Evolutionary conservation across 2,797 vertebrate species (phyloP), one percentile per base, ranked within the genome.

Genomic region (Hirundo rustica): DNA sequence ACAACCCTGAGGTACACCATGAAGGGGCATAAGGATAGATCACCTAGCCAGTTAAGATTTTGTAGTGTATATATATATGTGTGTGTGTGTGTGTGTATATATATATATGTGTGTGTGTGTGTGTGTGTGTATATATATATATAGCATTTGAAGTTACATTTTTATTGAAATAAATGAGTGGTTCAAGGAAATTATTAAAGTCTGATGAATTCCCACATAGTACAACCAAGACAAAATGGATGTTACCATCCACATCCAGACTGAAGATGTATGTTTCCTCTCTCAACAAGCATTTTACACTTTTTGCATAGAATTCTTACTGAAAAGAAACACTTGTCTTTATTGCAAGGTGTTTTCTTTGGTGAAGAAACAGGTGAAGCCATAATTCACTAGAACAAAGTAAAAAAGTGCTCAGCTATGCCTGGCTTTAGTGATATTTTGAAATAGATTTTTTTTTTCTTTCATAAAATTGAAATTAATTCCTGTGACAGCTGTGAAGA

Each of bases 151-250:
- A 71, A 71, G 10, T 48, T 74, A 54, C 4, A 26, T 16, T 78
- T 58, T 58, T 10, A 10, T 70, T 64, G 20, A 79, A 87, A 75
- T 8, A 73, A 85, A 73, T 17, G 0, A 44, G 20, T 58, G 5
- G 5, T 16, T 82, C n/a, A 58, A 44, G 13, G 12, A 29, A 62
- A 51, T 62, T 76, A 16, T 4, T 38, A 30, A 66, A 55, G 12
- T 70, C 44, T 48, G 20, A 32, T 6, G 4, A 83, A 73, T 62
- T 73, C 8, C 10, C 68, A 9, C 2, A 10, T 32, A 25, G 7
- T 25, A 8, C 0, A 0, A n/a, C 11, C 7, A 10, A 72, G 38
- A 45, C 20, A 64, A 86, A 88, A 84, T 34, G 12, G 27, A 4
- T 88, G 32, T 6, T 67, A 19, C 4, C 44, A 51, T n/a, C 10